These are phyloP conservation scores for Drosophila yakuba DNA, from an alignment of 1,140 invertebrate genomes.

Conservation along the genomic window DNA sequence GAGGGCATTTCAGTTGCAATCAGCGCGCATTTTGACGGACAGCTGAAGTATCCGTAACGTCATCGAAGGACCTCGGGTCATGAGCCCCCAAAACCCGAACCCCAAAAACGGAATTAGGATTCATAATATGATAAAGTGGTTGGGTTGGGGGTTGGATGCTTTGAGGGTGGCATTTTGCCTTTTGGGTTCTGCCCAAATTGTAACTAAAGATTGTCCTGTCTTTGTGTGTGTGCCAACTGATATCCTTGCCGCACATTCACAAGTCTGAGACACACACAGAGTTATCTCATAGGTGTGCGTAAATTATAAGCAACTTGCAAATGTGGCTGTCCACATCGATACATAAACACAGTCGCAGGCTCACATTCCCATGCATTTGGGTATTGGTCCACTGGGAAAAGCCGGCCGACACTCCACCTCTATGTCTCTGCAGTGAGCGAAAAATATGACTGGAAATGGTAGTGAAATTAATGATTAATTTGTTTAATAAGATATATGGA, in stretches of 20 bases:
- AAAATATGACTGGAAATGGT: neutral
- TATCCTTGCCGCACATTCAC: constrained; percentile 66
- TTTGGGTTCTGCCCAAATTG: constrained; percentile 27
- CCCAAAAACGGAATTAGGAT: constrained; percentile 64
- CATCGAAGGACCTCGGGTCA: constrained; percentile 70
- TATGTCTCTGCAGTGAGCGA: constrained; percentile 16
- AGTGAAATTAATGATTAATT: too few relatives aligned
- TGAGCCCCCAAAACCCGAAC: constrained; percentile 12
- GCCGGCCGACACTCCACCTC: constrained; percentile 3
- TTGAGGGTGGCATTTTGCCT: neutral
- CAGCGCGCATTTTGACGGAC: constrained; percentile 70
- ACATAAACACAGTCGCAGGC: constrained; percentile 12
- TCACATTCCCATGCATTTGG: constrained; percentile 46
- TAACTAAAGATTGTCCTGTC: constrained; percentile 45
- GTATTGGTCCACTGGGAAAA: constrained; percentile 62
- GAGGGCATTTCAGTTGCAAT: constrained; percentile 46
- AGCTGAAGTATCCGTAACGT: constrained; percentile 78
- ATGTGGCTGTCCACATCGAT: constrained; percentile 55
- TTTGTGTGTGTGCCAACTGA: constrained; percentile 44
- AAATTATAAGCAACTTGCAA: constrained; percentile 73
- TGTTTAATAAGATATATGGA: too few relatives aligned
- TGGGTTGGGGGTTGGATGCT: constrained; percentile 9
- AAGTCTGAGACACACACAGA: constrained; percentile 5
- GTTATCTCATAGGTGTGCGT: constrained; percentile 8
- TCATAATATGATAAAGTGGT: constrained; percentile 76